A percentile compares a stretch with the other conserved stretches of the same genome.
These are phyloP conservation scores for Artemia sinica DNA, from an alignment of 2,888 invertebrate genomes.

Conservation along the genomic window DNA sequence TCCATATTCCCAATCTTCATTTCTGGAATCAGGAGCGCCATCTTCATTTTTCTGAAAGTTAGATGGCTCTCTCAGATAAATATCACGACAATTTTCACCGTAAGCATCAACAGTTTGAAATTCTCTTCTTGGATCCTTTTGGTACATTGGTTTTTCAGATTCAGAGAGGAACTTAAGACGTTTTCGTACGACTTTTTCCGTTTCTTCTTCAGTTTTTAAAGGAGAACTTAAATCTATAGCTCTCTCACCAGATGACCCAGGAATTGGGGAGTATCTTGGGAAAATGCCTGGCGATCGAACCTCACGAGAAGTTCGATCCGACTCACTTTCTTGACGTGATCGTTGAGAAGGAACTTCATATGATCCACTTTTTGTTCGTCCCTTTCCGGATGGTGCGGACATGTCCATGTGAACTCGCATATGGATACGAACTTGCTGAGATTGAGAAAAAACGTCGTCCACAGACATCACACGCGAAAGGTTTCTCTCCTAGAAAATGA, in stretches of 20 bases:
- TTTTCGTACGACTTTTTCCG: background rate
- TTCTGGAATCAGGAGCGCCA: too few species aligned
- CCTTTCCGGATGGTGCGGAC: background rate
- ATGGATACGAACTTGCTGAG: conserved; percentile 19
- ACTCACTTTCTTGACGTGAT: background rate
- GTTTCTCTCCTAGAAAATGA: conserved; percentile 15
- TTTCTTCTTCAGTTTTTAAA: conserved; percentile 4
- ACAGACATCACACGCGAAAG: conserved; percentile 20
- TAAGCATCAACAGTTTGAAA: background rate
- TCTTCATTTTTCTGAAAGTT: too few species aligned
- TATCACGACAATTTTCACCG: background rate
- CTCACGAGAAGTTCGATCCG: background rate
- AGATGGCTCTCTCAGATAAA: too few species aligned
- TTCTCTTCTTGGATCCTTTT: background rate
- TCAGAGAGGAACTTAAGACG: background rate
- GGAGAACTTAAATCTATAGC: background rate
- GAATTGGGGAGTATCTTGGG: conserved; percentile 7
- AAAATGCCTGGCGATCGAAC: background rate
- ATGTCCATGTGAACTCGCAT: conserved; percentile 12
- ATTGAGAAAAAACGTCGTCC: conserved; percentile 22
- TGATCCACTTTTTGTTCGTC: background rate
- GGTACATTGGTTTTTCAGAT: background rate
- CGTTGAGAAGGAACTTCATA: background rate
- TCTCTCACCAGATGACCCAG: conserved; percentile 9
- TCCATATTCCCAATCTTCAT: too few species aligned